A percentile compares a stretch with the other conserved stretches of the same genome.
These are phyloP conservation scores for Campoletis sonorensis DNA, from an alignment of 1,140 invertebrate genomes.

Conservation along the genomic window DNA sequence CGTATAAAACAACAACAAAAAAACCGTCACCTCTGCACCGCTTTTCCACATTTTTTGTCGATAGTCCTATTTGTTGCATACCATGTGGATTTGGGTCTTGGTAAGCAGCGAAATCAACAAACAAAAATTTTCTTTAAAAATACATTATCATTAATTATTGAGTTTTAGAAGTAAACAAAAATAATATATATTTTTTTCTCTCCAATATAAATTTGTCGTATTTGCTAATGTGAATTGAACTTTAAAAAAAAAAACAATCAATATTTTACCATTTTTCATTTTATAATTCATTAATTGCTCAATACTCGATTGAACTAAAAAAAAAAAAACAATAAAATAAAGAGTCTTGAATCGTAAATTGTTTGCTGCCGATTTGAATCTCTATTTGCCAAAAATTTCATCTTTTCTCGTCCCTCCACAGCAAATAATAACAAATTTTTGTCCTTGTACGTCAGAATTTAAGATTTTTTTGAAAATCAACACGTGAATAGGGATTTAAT, in stretches of 20 bases:
- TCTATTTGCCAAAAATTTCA: slow-evolving; percentile 51
- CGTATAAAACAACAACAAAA: no score
- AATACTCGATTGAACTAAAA: not conserved
- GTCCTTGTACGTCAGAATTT: no score
- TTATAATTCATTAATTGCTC: no score
- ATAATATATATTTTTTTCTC: slow-evolving; percentile 35
- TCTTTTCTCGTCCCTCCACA: slow-evolving; percentile 25
- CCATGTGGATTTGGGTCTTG: slow-evolving; percentile 78
- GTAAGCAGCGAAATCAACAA: slow-evolving; percentile 74
- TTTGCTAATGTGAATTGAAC: slow-evolving; percentile 12
- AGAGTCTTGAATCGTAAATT: not conserved
- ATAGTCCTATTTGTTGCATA: slow-evolving; percentile 78
- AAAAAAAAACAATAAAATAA: not conserved
- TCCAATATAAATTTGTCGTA: not conserved
- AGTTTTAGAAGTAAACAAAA: slow-evolving; percentile 59
- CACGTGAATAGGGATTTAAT: slow-evolving; percentile 61
- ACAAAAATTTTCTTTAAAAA: slow-evolving; percentile 30
- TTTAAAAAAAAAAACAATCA: not conserved
- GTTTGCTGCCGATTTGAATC: slow-evolving; percentile 58
- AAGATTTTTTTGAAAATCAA: no score
- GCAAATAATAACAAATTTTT: slow-evolving; percentile 19
- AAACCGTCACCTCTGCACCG: slow-evolving; percentile 67
- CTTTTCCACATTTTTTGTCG: slow-evolving; percentile 75
- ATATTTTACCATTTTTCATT: not conserved
- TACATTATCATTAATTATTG: slow-evolving; percentile 54